Evolutionary conservation across 2,113 vertebrate genomes (phyloP), one percentile per base, ranked within the genome.

Genomic region (Pagrus major): DNA sequence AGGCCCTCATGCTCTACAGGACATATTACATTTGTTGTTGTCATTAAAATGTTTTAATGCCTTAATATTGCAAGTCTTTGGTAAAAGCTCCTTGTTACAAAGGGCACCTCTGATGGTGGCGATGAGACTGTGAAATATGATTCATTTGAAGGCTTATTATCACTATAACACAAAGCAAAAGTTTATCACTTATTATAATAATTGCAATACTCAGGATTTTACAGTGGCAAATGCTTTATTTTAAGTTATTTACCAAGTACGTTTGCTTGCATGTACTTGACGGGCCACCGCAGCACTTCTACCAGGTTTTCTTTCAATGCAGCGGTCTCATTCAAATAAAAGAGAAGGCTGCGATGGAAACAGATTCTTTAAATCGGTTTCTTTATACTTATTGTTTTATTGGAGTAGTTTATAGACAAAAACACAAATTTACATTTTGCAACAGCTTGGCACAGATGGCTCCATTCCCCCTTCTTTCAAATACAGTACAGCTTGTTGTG

Each of bases 371-470:
- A 44, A 59, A 64, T 61, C 41, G 29, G 27, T 33, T 68, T 58
- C 25, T 10, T 29, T 20, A 8, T 31, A 52, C 12, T 47, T 75
- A n/a, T 33, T 58, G 21, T 54, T 76, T 31, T 65, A 33, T 73
- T 76, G 56, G 15, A 74, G 33, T 25, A 31, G 25, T 56, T 64
- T 14, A 35, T 3, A 72, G 21, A 46, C 54, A 85, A 71, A 59
- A 10, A 78, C 25, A 66, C 5, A 5, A 47, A 42, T 83, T 63
- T 71, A 10, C 49, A 47, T 83, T 81, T 69, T 67, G 49, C 18
- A 78, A 66, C 52, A 67, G n/a, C 16, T 63, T 84, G 64, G 79
- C 75, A 60, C 25, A 47, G 15, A 71, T 42, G 63, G 16, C 54
- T 58, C 47, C 31, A 4, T 67, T 69, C 29, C 29, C 39, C 63